Evolutionary conservation across 53 echinoderm and acorn worm genomes (phyloP).

Genomic region (Temnopleurus reevesii): DNA sequence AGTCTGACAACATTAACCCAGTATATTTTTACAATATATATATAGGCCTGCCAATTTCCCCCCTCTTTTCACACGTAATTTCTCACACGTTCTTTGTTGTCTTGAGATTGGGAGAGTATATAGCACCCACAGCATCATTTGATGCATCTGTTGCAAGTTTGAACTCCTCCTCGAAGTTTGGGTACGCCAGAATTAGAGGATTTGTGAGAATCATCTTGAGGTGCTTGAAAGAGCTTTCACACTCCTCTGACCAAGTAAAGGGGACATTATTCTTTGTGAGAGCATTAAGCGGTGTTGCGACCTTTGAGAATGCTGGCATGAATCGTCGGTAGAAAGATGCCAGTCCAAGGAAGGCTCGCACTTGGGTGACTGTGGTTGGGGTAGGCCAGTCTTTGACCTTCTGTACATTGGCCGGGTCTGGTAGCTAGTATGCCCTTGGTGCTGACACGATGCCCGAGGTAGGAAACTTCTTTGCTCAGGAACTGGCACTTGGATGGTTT

Average conservation of each 20-base stretch:
- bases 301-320: slow-evolving; percentile 56
- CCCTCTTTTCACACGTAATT: too few species aligned
- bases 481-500: slow-evolving; percentile 48
- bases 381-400: slow-evolving; percentile 58
- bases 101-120: slow-evolving; percentile 47
- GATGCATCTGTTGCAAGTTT: slow-evolving; percentile 46
- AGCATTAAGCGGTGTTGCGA: slow-evolving; percentile 53
- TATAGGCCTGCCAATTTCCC: too few species aligned
- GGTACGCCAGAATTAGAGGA: slow-evolving; percentile 63
- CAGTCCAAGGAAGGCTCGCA: slow-evolving; percentile 64
- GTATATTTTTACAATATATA: too few species aligned
- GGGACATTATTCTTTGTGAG: slow-evolving; percentile 59
- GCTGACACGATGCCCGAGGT: slow-evolving; percentile 47
- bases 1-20: too few species aligned
- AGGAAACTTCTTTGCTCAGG: slow-evolving; percentile 38
- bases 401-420: slow-evolving; percentile 63
- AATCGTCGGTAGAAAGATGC: slow-evolving; percentile 72
- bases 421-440: slow-evolving; percentile 50
- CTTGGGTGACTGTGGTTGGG: slow-evolving; percentile 51
- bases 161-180: slow-evolving; percentile 51
- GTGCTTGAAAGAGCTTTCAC: slow-evolving; percentile 60
- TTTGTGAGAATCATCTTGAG: background rate
- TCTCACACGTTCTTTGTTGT: background rate
- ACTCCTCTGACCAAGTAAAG: slow-evolving; percentile 65
- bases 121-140: slow-evolving; percentile 13